Evolutionary conservation across 2,113 vertebrate species (phyloP).

Genomic region (Romanogobio albipinnatus): DNA sequence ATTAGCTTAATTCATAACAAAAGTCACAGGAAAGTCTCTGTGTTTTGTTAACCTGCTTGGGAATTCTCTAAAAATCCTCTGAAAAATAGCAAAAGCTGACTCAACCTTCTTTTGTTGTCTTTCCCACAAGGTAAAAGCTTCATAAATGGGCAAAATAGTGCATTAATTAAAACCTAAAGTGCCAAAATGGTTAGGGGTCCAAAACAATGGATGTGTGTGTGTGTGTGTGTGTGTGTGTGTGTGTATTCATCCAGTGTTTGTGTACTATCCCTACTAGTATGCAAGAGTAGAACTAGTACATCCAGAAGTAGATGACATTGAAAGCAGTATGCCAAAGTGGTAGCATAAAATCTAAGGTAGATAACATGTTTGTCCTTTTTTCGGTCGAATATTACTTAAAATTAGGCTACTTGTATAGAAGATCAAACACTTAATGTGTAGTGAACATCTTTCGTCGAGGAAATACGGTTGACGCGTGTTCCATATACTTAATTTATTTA

Average conservation of each 20-base stretch:
- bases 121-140: background rate
- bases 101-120: background rate
- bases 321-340: too few relatives aligned
- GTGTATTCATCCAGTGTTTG: background rate
- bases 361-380: background rate
- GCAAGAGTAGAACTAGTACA: background rate
- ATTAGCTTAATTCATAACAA: background rate
- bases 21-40: constrained; percentile 5
- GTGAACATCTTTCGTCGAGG: too few relatives aligned
- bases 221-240: background rate
- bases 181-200: background rate
- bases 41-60: constrained; percentile 2
- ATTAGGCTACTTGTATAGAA: background rate
- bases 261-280: background rate
- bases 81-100: background rate
- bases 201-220: background rate
- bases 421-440: background rate
- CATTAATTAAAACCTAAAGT: background rate
- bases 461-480: too few relatives aligned
- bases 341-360: background rate
- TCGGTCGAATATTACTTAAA: background rate
- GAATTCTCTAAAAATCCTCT: background rate
- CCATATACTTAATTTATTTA: too few relatives aligned
- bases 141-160: background rate
- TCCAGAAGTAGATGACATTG: background rate